Base-by-base conservation (phyloP, 2,797 vertebrate species). In the Phrynocephalus vlangalii region DNA sequence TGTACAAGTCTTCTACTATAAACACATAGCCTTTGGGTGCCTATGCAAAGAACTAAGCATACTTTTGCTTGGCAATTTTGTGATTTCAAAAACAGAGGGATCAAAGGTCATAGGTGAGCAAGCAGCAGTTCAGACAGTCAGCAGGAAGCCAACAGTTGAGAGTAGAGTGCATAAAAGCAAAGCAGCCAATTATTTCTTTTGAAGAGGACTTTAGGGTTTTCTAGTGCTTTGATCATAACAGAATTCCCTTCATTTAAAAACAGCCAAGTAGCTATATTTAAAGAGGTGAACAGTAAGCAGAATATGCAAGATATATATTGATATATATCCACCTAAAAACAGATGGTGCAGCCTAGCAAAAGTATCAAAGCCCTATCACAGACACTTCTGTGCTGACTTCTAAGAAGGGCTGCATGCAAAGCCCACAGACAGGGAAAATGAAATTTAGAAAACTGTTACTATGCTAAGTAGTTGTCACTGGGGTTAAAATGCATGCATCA, bases 331-430 rank as follows among this genome's bases (percentile, higher is more conserved):
- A 70, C 85, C 88, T 72, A 71, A 88, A 94, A 94, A 83, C 83
- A 94, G 93, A 66, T 94, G 89, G 91, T 94, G 95, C 93, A 94
- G 92, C 86, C 92, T 91, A 91, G 91, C 89, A 91, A 92, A 80
- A 89, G 90, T 90, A 93, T 92, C 66, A 81, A 66, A 73, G 66
- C 73, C 52, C 16, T 86, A 86, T 90, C 94, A 90, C 78, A 88
- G 79, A 84, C 93, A 90, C 83, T 89, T 90, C 83, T 95, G 86
- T 89, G 87, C 86, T 94, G 87, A 94, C 87, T 89, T 87, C 87
- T 87, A 94, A 91, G 88, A 2, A 48, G 95, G 96, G 95, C 95
- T 95, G 91, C 97, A 97, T 97, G 96, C 97, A 96, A 90, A 96
- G 95, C 94, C 94, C 95, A 92, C 38, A 24, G 87, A 90, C 87